Conservation (phyloP, 2,888 invertebrate species). For the Conomelus anceps region DNA sequence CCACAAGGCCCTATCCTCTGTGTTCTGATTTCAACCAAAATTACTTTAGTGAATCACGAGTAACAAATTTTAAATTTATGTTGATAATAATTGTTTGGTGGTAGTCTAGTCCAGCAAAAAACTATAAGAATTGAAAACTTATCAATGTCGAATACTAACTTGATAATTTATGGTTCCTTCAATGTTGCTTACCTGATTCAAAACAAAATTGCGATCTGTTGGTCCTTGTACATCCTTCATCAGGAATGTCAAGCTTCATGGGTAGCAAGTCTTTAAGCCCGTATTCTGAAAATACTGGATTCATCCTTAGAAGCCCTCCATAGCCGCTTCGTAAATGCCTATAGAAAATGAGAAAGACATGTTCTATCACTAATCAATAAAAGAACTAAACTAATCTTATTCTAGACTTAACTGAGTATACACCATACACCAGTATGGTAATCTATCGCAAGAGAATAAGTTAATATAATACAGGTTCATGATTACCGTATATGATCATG, state of each 20-base stretch:
- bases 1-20: no score
- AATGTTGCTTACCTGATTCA: constrained; percentile 65
- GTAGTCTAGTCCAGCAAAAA: no score
- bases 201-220: constrained; percentile 88
- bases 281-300: constrained; percentile 79
- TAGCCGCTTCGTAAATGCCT: constrained; percentile 76
- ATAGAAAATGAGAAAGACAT: constrained; percentile 32
- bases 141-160: no score
- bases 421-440: no score
- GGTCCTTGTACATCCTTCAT: constrained; percentile 85
- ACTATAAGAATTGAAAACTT: no score
- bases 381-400: background rate
- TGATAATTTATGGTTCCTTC: background rate
- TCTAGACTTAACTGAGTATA: background rate
- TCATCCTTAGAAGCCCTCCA: constrained; percentile 77
- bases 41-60: no score
- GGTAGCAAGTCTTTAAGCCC: constrained; percentile 83
- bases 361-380: background rate
- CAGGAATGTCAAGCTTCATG: constrained; percentile 79
- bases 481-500: no score
- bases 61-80: no score
- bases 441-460: no score
- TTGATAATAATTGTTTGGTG: no score
- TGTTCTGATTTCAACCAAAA: no score
- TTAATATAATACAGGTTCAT: no score